Evolutionary conservation across 2,113 vertebrate species (phyloP).

Genomic region (Sylvia atricapilla): DNA sequence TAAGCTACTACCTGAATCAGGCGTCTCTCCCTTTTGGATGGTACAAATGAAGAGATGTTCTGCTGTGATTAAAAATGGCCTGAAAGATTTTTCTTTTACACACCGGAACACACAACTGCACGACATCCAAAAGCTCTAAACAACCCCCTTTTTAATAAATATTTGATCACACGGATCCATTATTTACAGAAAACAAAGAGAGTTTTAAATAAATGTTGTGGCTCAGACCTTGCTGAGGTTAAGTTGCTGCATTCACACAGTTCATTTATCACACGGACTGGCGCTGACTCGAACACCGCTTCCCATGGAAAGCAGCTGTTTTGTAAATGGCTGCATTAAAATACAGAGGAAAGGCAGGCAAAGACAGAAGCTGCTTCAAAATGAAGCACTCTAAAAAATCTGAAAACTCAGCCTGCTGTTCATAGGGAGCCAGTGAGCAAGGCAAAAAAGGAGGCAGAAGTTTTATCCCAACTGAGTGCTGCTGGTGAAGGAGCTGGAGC

Average conservation of each 20-base stretch:
- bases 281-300: not conserved
- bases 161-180: slow-evolving; percentile 27
- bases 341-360: not conserved
- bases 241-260: not conserved
- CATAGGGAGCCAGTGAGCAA: not conserved
- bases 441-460: not conserved
- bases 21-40: not conserved
- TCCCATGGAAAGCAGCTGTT: slow-evolving; percentile 39
- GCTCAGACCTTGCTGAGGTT: slow-evolving; percentile 16
- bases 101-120: not conserved
- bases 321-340: slow-evolving; percentile 11
- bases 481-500: not conserved
- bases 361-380: not conserved
- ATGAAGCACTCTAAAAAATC: not conserved
- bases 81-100: not conserved
- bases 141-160: slow-evolving; percentile 7
- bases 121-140: not conserved
- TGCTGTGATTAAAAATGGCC: not conserved
- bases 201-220: slow-evolving; percentile 33
- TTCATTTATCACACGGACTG: slow-evolving; percentile 39
- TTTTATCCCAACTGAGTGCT: not conserved
- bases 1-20: not conserved
- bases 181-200: slow-evolving; percentile 11
- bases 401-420: not conserved
- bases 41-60: not conserved